A percentile compares a stretch with the other conserved stretches of the same genome.
These are phyloP conservation scores for Macropodus opercularis DNA, from an alignment of 2,797 vertebrate genomes.

Conservation along the genomic window DNA sequence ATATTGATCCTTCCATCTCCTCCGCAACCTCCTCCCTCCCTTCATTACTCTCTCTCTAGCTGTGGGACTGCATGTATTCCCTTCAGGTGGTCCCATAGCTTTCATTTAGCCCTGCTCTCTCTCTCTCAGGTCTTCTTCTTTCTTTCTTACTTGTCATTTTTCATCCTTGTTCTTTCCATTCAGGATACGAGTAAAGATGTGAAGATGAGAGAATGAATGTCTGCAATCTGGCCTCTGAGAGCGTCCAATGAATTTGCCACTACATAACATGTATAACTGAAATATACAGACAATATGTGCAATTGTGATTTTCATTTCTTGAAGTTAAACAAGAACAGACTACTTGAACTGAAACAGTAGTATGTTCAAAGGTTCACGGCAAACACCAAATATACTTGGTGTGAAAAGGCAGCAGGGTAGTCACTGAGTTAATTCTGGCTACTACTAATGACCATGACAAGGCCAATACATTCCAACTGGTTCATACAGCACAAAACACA, in stretches of 20 bases:
- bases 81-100: conserved; percentile 46
- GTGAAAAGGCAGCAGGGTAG: no score
- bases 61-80: conserved; percentile 40
- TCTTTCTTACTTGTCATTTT: conserved; percentile 22
- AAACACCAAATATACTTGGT: no score
- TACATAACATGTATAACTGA: background rate
- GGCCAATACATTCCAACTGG: no score
- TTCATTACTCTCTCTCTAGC: conserved; percentile 24
- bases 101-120: conserved; percentile 43
- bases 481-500: no score
- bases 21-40: conserved; percentile 7
- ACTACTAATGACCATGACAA: no score
- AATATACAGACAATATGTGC: no score
- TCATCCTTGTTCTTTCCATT: conserved; percentile 11
- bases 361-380: no score
- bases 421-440: no score
- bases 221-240: background rate
- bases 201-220: background rate
- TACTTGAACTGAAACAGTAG: no score
- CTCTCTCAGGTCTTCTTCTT: background rate
- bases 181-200: background rate
- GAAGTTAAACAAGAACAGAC: no score
- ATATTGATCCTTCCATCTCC: conserved; percentile 92
- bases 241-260: background rate
- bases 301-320: no score